Evolutionary conservation across 2,888 invertebrate genomes (phyloP).

Genomic region (Thecophora atra): DNA sequence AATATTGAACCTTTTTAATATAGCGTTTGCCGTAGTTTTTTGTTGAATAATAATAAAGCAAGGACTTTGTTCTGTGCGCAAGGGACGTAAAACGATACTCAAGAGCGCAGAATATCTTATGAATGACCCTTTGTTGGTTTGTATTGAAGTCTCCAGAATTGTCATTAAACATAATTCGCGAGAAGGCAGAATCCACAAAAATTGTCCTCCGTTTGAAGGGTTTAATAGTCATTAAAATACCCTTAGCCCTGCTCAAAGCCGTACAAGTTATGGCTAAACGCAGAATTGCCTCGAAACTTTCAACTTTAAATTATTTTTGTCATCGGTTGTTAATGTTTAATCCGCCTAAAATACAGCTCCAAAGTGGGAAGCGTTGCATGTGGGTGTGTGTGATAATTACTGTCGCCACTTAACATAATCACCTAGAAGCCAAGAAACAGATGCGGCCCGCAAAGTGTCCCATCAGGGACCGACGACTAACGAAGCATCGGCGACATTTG

Average conservation of each 20-base stretch:
- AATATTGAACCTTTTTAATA: too few species aligned
- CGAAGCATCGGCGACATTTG: constrained; percentile 35
- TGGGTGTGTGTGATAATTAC: constrained; percentile 47
- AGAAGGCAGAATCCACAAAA: too few species aligned
- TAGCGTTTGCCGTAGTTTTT: too few species aligned
- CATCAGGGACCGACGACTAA: constrained; percentile 40
- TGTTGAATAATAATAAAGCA: neutral
- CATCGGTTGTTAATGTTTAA: constrained; percentile 14
- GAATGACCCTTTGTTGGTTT: too few species aligned
- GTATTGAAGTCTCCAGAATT: too few species aligned
- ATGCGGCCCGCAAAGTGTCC: constrained; percentile 43
- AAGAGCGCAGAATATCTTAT: too few species aligned
- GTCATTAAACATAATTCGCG: too few species aligned
- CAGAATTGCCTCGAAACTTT: neutral
- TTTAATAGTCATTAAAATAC: too few species aligned
- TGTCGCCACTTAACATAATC: constrained; percentile 51
- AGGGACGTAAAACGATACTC: neutral
- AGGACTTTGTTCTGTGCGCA: too few species aligned
- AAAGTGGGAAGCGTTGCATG: neutral
- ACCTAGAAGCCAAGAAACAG: constrained; percentile 46
- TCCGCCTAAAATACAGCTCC: constrained; percentile 11
- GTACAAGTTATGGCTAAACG: too few species aligned
- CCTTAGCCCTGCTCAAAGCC: too few species aligned
- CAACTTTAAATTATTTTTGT: neutral
- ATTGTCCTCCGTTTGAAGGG: too few species aligned